A percentile compares a stretch with the other conserved stretches of the same genome.
Evolutionary conservation across 2,113 vertebrate genomes (phyloP).

Genomic region (Himantopus leucocephalus): DNA sequence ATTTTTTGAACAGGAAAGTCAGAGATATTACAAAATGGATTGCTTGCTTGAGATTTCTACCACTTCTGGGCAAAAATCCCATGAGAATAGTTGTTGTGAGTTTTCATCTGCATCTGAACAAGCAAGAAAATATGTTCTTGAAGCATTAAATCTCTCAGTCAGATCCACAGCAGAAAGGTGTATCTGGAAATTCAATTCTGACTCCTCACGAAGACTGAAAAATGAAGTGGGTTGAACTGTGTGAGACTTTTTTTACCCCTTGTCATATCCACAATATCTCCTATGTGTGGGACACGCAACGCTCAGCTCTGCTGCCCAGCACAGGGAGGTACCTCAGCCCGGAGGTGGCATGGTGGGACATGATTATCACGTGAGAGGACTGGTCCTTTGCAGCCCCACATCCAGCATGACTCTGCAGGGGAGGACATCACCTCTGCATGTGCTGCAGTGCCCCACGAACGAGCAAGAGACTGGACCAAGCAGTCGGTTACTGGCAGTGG

Average conservation of each 20-base stretch:
- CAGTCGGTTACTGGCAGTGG: not conserved
- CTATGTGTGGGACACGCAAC: not conserved
- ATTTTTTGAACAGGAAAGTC: not conserved
- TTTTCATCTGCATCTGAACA: conserved; percentile 4
- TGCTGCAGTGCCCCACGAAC: not conserved
- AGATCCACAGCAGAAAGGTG: not conserved
- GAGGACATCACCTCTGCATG: fast-evolving
- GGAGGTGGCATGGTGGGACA: fast-evolving
- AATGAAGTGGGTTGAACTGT: not conserved
- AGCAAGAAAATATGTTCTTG: not conserved
- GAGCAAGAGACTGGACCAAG: not conserved
- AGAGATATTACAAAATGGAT: not conserved
- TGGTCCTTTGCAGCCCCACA: not conserved
- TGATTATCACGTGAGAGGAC: fast-evolving
- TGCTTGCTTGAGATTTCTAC: conserved; percentile 3
- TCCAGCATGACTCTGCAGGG: not conserved
- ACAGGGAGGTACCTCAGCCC: not conserved
- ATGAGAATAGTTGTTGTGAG: not conserved
- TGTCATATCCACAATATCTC: not conserved
- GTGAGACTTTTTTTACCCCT: not conserved
- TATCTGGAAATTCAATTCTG: conserved; percentile 2
- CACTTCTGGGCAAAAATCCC: not conserved
- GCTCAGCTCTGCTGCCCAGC: not conserved
- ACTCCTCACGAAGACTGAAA: not conserved
- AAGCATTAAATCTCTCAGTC: not conserved